Evolutionary conservation across 2,113 vertebrate genomes (phyloP), one percentile per base, ranked within the genome.

Genomic region (cattle (Bos taurus)): DNA sequence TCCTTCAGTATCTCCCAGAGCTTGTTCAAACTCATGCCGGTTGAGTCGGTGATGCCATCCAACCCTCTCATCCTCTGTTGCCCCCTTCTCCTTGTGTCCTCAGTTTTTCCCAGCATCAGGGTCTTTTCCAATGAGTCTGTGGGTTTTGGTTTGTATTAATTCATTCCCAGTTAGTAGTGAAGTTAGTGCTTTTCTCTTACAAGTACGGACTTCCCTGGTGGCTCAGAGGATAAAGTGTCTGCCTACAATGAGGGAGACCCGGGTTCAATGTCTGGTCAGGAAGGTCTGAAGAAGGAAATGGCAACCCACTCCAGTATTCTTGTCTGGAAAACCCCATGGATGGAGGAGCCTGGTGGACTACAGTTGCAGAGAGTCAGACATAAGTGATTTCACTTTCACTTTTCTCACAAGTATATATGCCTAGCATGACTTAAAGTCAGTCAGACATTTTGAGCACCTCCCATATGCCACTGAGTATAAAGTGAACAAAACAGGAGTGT

Each of bases 401-500:
- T 64, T 33, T 7, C 10, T 52, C 17, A 1, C 21, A 30, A 96
- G 52, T 21, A 11, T 36, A 28, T 0, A 52, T 5, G 26, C 21
- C 33, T 36, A 3, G 14, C 1, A 2, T 6, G 13, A 67, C 16
- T 5, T 3, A 21, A 3, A 11, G 19, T 15, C 17, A 13, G 12
- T 52, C 15, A 4, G 7, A 43, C 2, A 1, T 36, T n/a, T 11
- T 57, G 10, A 46, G 13, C 21, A 13, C 56, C 48, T 43, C 14
- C 36, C 25, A 1, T 26, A 30, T 10, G 4, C 64, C 10, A 0
- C 9, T 16, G 40, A 77, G 78, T 5, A 2, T 3, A 17, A 33
- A 3, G 6, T 26, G 8, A 10, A 2, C 2, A 0, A 25, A 43
- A 28, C 43, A 10, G 40, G 60, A 25, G 26, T 1, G 10, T 17